Evolutionary conservation across 1,140 invertebrate species (phyloP).

Genomic region (Papilio aristodemus): DNA sequence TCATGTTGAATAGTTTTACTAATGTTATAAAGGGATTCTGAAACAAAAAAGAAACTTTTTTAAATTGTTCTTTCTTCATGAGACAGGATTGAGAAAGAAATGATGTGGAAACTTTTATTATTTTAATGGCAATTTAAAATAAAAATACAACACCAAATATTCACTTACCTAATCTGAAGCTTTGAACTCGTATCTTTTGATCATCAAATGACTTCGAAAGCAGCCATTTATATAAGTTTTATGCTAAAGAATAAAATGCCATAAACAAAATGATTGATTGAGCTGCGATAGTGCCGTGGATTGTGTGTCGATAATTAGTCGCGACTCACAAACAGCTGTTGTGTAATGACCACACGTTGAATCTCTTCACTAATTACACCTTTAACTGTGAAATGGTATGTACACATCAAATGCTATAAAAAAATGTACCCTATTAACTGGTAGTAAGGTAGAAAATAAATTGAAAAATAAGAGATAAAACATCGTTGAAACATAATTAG

Average conservation of each 20-base stretch:
- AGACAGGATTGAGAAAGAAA: too few species aligned
- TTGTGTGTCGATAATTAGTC: conserved; percentile 44
- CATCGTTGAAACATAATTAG: not conserved
- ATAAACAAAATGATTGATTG: conserved; percentile 44
- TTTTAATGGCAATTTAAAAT: not conserved
- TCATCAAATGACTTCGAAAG: not conserved
- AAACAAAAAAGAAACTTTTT: too few species aligned
- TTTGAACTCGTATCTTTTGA: not conserved
- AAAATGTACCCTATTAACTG: not conserved
- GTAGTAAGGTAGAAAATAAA: conserved; percentile 17
- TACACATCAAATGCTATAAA: not conserved
- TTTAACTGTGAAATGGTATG: not conserved
- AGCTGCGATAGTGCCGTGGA: conserved; percentile 41
- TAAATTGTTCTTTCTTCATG: too few species aligned
- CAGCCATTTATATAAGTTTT: not conserved
- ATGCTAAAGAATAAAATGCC: not conserved
- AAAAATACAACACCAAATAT: not conserved
- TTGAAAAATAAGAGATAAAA: not conserved
- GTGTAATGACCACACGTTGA: conserved; percentile 29
- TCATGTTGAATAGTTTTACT: too few species aligned
- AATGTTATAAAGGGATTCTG: too few species aligned
- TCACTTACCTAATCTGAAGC: not conserved
- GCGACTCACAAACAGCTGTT: conserved; percentile 35
- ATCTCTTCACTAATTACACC: conserved; percentile 38
- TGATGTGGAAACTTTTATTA: too few species aligned